phyloP scores from a whole-genome alignment of 2,888 invertebrate genomes.

The Argyresthia albistria region DNA sequence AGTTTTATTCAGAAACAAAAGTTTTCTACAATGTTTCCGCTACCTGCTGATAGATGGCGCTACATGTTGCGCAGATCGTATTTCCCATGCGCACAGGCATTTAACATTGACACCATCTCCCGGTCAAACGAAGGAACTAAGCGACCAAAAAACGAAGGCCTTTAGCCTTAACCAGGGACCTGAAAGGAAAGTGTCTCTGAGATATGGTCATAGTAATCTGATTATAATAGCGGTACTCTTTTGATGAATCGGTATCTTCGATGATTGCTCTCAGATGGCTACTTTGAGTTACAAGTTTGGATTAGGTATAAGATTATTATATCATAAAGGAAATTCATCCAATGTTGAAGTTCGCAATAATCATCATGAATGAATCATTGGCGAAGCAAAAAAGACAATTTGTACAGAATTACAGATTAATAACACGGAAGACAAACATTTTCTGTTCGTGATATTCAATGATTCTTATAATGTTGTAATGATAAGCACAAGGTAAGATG shows the following conservation, averaged over 20 bases:
- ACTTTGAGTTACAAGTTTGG: too few relatives aligned
- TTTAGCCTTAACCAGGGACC: not conserved
- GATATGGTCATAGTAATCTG: constrained; percentile 29
- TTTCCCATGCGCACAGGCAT: constrained; percentile 33
- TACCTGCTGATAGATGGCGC: constrained; percentile 50
- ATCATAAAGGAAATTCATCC: too few relatives aligned
- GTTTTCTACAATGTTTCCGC: constrained; percentile 13
- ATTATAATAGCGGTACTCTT: constrained; percentile 37
- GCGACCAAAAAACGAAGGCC: not conserved
- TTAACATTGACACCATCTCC: constrained; percentile 24
- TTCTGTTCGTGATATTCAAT: too few relatives aligned
- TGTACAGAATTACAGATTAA: too few relatives aligned
- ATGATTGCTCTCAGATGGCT: too few relatives aligned
- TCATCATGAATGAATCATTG: too few relatives aligned
- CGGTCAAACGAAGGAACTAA: not conserved
- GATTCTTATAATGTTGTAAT: too few relatives aligned
- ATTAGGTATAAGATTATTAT: too few relatives aligned
- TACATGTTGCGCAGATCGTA: constrained; percentile 14
- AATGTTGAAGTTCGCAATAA: too few relatives aligned
- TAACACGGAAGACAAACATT: too few relatives aligned
- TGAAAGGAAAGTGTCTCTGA: not conserved
- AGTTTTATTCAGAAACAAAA: not conserved
- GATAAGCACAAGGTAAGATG: too few relatives aligned
- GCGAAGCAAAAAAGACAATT: too few relatives aligned
- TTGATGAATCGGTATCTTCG: not conserved